A percentile compares a stretch with the other conserved stretches of the same genome.
phyloP scores from a whole-genome alignment of 2,797 vertebrate species.

The Darevskia nairensis region DNA sequence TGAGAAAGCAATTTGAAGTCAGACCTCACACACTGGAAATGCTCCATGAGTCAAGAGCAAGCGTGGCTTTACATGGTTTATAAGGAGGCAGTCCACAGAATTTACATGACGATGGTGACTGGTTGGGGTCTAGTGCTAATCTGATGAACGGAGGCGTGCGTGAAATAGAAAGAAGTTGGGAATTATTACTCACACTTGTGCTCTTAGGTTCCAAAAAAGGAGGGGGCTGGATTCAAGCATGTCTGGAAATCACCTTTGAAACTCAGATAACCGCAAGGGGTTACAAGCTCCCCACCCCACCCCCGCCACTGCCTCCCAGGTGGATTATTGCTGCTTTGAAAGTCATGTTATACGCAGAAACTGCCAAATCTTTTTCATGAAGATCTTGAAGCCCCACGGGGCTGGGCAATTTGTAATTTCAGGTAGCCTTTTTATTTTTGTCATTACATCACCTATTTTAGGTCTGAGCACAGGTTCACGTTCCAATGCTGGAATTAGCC shows the following conservation, averaged over 20 bases:
- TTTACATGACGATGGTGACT: neutral
- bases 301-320: no score
- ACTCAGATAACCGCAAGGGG: neutral
- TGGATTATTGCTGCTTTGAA: neutral
- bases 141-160: neutral
- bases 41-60: neutral
- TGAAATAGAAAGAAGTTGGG: neutral
- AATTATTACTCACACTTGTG: neutral
- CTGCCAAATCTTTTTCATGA: neutral
- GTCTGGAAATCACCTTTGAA: neutral
- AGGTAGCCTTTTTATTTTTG: neutral
- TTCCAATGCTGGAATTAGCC: neutral
- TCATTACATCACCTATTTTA: neutral
- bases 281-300: no score
- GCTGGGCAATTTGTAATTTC: neutral
- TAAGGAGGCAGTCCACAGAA: neutral
- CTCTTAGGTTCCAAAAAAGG: neutral
- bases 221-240: neutral
- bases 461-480: neutral
- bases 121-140: neutral
- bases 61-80: neutral
- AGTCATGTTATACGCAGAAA: neutral
- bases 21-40: neutral
- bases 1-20: slow-evolving; percentile 2
- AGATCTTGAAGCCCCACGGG: neutral